These are phyloP conservation scores for Horisme vitalbata DNA, from an alignment of 2,888 invertebrate species.

Conservation along the genomic window DNA sequence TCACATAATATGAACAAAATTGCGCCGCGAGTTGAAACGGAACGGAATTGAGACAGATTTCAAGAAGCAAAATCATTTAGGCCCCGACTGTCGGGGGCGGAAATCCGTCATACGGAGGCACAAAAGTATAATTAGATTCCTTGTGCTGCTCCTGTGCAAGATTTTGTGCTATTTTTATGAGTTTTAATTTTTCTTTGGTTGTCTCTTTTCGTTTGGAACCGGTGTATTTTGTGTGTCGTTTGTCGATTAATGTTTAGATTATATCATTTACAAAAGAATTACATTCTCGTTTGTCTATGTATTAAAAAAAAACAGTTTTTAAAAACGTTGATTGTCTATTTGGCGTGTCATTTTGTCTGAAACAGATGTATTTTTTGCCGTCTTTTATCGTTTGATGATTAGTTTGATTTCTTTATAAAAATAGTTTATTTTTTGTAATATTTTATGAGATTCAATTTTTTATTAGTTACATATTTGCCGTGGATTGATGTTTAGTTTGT, in stretches of 20 bases:
- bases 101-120: slow-evolving; percentile 56
- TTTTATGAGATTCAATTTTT: too few species aligned
- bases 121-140: slow-evolving; percentile 52
- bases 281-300: too few species aligned
- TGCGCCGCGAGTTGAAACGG: slow-evolving; percentile 50
- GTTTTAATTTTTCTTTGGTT: slow-evolving; percentile 31
- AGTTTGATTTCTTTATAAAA: too few species aligned
- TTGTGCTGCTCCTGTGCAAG: slow-evolving; percentile 37
- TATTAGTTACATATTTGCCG: too few species aligned
- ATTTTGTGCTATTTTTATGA: slow-evolving; percentile 27
- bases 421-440: too few species aligned
- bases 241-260: slow-evolving; percentile 12
- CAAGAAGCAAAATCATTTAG: slow-evolving; percentile 62
- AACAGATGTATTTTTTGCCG: too few species aligned
- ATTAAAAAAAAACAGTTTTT: too few species aligned
- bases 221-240: slow-evolving; percentile 5
- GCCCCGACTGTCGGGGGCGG: slow-evolving; percentile 47
- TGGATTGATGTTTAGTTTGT: too few species aligned
- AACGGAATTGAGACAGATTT: slow-evolving; percentile 64
- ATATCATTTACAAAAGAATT: too few species aligned
- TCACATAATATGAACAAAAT: slow-evolving; percentile 57
- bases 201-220: slow-evolving; percentile 22
- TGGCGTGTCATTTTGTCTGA: too few species aligned
- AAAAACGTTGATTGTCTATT: too few species aligned
- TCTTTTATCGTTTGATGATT: too few species aligned